Evolutionary conservation across 2,797 vertebrate species (phyloP), one percentile per base, ranked within the genome.

Genomic region (Nasua narica): DNA sequence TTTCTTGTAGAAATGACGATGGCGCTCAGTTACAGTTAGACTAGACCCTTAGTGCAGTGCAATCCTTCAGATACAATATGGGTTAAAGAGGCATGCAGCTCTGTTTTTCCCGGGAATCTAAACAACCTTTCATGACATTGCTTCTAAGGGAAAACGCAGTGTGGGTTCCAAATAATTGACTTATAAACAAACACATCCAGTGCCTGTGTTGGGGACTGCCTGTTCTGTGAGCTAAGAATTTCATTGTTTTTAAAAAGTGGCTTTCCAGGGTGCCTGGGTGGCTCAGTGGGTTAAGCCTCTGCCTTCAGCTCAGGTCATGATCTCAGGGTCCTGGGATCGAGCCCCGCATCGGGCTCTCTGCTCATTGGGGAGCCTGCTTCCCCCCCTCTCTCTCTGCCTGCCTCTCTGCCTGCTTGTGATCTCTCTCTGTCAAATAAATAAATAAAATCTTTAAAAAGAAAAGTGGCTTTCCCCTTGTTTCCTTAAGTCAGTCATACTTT

Each of bases 161-260:
- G 35, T 11, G 3, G 78, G 46, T 97, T 94, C 65, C 90, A 94
- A 87, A 83, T 96, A 95, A 95, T 94, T 82, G 87, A 93, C 69
- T 91, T 87, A 67, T 35, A 88, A 83, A 37, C 88, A 97, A 97
- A 96, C 19, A 90, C 10, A 97, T 69, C 29, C 21, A 93, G 48
- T 69, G 43, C 29, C n/a, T 70, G 37, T 88, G 60, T 94, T 95
- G 65, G 46, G 76, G 93, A 85, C 27, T 87, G 23, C 52, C 15
- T 87, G 48, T 95, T 96, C 52, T 82, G 37, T n/a, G 83, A 96
- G 60, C 67, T 82, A 93, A 32, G 77, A 25, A 95, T 72, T 81
- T 95, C 25, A 4, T 81, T 95, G 40, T 74, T 93, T 94, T 21
- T 12, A 35, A 94, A 93, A 87, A 82, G 11, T 65, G 70, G 2